These are phyloP conservation scores for Pollenia labialis DNA, from an alignment of 2,888 invertebrate genomes.

Conservation along the genomic window DNA sequence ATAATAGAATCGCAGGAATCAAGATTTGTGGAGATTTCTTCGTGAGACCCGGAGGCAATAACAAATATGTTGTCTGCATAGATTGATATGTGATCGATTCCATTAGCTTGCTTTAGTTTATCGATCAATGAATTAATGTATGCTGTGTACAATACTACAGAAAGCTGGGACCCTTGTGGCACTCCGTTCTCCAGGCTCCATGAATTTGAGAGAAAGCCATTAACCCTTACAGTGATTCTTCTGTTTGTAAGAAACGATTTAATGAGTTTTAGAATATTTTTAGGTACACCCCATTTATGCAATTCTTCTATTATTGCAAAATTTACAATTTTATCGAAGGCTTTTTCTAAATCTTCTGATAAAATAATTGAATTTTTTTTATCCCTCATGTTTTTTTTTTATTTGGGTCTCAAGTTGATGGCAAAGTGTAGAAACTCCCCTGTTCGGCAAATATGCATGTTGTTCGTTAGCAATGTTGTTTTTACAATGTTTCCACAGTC, in stretches of 20 bases:
- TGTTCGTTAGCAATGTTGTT: slow-evolving; percentile 9
- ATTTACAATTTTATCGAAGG: slow-evolving; percentile 31
- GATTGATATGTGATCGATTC: slow-evolving; percentile 33
- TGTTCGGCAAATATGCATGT: slow-evolving; percentile 35
- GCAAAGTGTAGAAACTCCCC: slow-evolving; percentile 21
- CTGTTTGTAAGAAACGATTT: slow-evolving; percentile 36
- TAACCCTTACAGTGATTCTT: slow-evolving; percentile 36
- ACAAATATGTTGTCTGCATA: slow-evolving; percentile 58
- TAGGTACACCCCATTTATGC: slow-evolving; percentile 23
- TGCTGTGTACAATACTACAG: slow-evolving; percentile 25
- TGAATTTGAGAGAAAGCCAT: slow-evolving; percentile 4
- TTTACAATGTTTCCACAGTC: neutral
- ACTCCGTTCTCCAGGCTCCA: neutral
- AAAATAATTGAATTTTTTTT: slow-evolving; percentile 27
- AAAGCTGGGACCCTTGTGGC: slow-evolving; percentile 34
- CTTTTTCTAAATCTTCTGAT: slow-evolving; percentile 53
- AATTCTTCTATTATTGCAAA: slow-evolving; percentile 30
- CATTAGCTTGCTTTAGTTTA: neutral
- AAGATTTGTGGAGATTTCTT: neutral
- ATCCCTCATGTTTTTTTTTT: slow-evolving; percentile 1
- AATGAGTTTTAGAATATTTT: slow-evolving; percentile 4
- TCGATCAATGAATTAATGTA: slow-evolving; percentile 27
- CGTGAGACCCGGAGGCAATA: slow-evolving; percentile 36
- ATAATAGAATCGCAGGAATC: slow-evolving; percentile 4
- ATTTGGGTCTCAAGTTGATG: slow-evolving; percentile 29